Base-by-base conservation (phyloP, 1,140 invertebrate species). In the Dendroctonus ponderosae region DNA sequence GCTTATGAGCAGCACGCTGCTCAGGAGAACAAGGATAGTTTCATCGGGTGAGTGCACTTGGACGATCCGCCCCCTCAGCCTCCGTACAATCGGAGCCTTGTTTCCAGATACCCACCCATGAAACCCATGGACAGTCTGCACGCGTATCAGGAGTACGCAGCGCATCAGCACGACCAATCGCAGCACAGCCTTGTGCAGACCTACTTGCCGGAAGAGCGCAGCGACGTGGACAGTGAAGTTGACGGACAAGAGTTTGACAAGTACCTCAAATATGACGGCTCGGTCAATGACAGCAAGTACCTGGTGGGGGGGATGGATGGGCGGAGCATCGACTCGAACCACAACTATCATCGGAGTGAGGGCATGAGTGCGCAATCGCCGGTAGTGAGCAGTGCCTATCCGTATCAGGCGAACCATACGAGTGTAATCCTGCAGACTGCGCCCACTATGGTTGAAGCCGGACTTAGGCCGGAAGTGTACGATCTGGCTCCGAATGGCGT, bases 241-340 rank as follows among this genome's bases (percentile, higher is more conserved):
- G 86, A 86, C 67, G 81, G 83, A 6, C 74, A 84, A 56, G 85
- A 87, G 72, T 85, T 86, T 58, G 86, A 88, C 71, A 87, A 89
- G 72, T 88, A 88, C 74, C 76, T 87, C 57, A 88, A 88, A 67
- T 87, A 85, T 69, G 81, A 49, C 14, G 26, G n/a, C 14, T 14
- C 9, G 12, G 39, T 8, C 26, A 44, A 52, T 54, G 62, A 44
- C 37, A 61, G 54, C n/a, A 62, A 62, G 12, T 54, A 53, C 44
- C 8, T 59, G 37, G 50, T 52, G 11, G 50, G 57, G 7, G 80
- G 26, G 72, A 77, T 66, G 57, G 73, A 82, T 61, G 76, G 78
- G 37, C 80, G 79, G 52, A 77, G 80, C n/a, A 82, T 85, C 66
- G 84, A 85, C 70, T 80, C 80, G 5, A 80, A 84, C 66, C 84